A percentile compares a stretch with the other conserved stretches of the same genome.
These are phyloP conservation scores for Baccha elongata DNA, from an alignment of 2,888 invertebrate species.

Conservation along the genomic window DNA sequence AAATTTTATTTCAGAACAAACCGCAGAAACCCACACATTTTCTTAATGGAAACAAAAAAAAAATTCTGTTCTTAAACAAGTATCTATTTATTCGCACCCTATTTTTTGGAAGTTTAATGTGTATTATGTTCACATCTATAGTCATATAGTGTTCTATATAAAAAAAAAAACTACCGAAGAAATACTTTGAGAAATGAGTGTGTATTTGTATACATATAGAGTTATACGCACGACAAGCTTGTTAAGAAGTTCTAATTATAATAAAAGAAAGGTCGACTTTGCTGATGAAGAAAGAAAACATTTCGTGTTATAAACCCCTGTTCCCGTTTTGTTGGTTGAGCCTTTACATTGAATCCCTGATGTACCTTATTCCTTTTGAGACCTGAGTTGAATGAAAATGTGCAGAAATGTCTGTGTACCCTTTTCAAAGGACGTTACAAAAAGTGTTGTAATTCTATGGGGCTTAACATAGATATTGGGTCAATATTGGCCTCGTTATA, in stretches of 20 bases:
- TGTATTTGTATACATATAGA: too few species aligned
- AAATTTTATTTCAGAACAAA: slow-evolving; percentile 62
- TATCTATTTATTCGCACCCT: slow-evolving; percentile 35
- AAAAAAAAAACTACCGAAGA: slow-evolving; percentile 22
- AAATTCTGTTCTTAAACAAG: slow-evolving; percentile 32
- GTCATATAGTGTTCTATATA: neutral
- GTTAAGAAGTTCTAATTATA: slow-evolving; percentile 14
- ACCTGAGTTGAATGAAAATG: slow-evolving; percentile 50
- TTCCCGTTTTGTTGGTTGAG: slow-evolving; percentile 4
- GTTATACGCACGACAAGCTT: slow-evolving; percentile 44
- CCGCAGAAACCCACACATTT: neutral
- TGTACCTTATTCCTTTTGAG: neutral
- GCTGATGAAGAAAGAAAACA: slow-evolving; percentile 9
- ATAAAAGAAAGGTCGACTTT: slow-evolving; percentile 22
- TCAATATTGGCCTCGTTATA: slow-evolving; percentile 76
- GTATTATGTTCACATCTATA: slow-evolving; percentile 31
- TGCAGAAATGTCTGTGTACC: slow-evolving; percentile 44
- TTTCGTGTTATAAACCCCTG: neutral
- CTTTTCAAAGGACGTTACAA: slow-evolving; percentile 41
- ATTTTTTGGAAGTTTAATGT: slow-evolving; percentile 13
- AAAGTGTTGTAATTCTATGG: slow-evolving; percentile 74
- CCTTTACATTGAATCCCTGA: neutral
- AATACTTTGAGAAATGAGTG: slow-evolving; percentile 34
- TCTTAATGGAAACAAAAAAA: slow-evolving; percentile 8
- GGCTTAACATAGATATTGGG: slow-evolving; percentile 73